Evolutionary conservation across 1,140 invertebrate genomes (phyloP), one percentile per base, ranked within the genome.

Genomic region (Harlomillsia oculata): DNA sequence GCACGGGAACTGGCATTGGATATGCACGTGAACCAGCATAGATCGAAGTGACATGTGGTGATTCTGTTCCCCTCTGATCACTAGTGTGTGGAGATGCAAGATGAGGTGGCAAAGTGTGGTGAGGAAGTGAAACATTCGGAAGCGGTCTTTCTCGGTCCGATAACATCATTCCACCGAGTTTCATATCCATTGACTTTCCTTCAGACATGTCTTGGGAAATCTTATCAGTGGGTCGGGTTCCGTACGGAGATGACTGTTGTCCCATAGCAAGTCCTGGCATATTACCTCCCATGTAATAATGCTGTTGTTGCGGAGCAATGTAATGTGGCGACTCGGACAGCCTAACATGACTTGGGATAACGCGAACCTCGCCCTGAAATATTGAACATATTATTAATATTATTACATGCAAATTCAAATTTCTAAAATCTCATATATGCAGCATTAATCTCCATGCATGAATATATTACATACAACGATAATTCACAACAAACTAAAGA

Each of bases 21-120:
- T 67, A 45, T 69, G 69, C 4, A 68, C 67, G 53, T 73, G 75
- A 56, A 76, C 67, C 67, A 79, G 75, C 32, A 66, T 84, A 84
- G 2, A 84, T 78, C 67, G 82, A 82, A 2, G 80, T 80, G 21
- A 83, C 77, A 70, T 80, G 80, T 2, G 84, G 84, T 45, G 83
- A 85, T 39, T 72, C 85, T 56, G 85, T 85, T 20, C 79, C 85
- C 75, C 55, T 20, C 34, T 51, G 53, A 14, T 85, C 83, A 23
- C 25, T 44, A 11, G 43, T 25, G 51, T 65, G 61, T n/a, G 64
- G 64, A 16, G 64, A 66, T 5, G 83, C 80, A 26, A 82, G 82
- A 66, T 80, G 80, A 60, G 61, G 52, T 13, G 59, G 53, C 14
- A 56, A 46, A 61, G 76, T 72, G 51, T 76, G 75, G n/a, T 76